A percentile compares a stretch with the other conserved stretches of the same genome.
These are phyloP conservation scores for Crossaster papposus DNA, from an alignment of 53 echinoderm and acorn worm species.

Conservation along the genomic window DNA sequence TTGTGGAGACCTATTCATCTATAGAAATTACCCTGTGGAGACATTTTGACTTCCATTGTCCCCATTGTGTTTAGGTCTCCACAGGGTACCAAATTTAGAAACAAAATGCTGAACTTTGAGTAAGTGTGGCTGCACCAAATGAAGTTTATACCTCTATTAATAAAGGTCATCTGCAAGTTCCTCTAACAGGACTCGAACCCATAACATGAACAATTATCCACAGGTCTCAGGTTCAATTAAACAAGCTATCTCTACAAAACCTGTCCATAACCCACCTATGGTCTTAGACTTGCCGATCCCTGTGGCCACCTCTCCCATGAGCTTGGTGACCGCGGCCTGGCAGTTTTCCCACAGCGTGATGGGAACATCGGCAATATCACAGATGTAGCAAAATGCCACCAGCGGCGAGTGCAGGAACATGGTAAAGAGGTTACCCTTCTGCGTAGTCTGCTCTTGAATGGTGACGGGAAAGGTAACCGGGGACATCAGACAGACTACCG, in stretches of 20 bases:
- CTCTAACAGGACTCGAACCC: no score
- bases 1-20: no score
- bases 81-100: no score
- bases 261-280: conserved; percentile 71
- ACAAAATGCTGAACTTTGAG: no score
- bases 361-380: conserved; percentile 88
- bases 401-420: conserved; percentile 89
- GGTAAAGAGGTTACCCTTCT: conserved; percentile 98
- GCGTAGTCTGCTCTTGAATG: conserved; percentile 76
- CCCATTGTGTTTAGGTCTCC: no score
- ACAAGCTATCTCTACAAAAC: background rate
- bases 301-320: conserved; percentile 77
- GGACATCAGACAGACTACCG: conserved; percentile 93
- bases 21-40: no score
- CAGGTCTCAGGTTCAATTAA: no score
- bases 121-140: no score
- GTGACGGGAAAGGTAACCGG: conserved; percentile 76
- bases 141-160: no score
- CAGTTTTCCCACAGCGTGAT: conserved; percentile 88
- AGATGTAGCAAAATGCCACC: conserved; percentile 90
- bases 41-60: no score
- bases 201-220: no score
- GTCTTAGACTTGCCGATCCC: conserved; percentile 87
- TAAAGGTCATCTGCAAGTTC: no score
- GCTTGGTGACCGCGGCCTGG: conserved; percentile 83